Base-by-base conservation (phyloP, 2,113 vertebrate genomes). In the Odontesthes bonariensis region DNA sequence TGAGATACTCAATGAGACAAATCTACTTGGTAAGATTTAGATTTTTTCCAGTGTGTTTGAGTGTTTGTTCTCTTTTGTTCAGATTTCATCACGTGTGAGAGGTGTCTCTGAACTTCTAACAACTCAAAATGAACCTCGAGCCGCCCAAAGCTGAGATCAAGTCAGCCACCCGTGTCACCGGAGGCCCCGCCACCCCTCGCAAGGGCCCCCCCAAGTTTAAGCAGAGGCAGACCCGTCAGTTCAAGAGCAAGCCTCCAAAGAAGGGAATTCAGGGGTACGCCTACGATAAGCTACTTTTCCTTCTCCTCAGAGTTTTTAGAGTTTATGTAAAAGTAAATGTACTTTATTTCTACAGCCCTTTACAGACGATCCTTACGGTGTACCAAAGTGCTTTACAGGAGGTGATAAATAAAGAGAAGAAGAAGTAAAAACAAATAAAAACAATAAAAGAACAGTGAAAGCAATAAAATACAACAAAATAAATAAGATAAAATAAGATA, bases 171-270 rank as follows among this genome's bases (percentile, higher is more conserved):
- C 92, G 96, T 19, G 96, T 99, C 71, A 93, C 54, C 0, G 97
- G 97, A 19, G 97, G 98, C 44, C 98, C 98, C 0, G 96, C 96
- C 81, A 97, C 97, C 11, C 97, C 98, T 33, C 94, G 97, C 56
- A 99, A 98, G 86, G 97, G 97, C 8, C 97, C 98, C 0, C 95
- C 96, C 61, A 98, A 97, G 80, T 98, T 98, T 93, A 98, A 98
- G 80, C 97, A 98, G 88, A 94, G 97, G 86, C 97, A 98, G 89
- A 98, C 97, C 6, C 94, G 97, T 19, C 97, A 98, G 90, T 98
- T 98, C 93, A 98, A 98, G 92, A 98, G 97, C 96, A 98, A 98
- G 83, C 97, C 96, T 3, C 98, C 96, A 3, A 98, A 98, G 91
- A 98, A 98, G 85, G 98, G 98, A 1, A 71, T 98, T 79, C 96